Percentiles rank a stretch among this genome's conserved stretches.
Conservation (phyloP, 2,113 vertebrate genomes). For the Nesospiza acunhae region DNA sequence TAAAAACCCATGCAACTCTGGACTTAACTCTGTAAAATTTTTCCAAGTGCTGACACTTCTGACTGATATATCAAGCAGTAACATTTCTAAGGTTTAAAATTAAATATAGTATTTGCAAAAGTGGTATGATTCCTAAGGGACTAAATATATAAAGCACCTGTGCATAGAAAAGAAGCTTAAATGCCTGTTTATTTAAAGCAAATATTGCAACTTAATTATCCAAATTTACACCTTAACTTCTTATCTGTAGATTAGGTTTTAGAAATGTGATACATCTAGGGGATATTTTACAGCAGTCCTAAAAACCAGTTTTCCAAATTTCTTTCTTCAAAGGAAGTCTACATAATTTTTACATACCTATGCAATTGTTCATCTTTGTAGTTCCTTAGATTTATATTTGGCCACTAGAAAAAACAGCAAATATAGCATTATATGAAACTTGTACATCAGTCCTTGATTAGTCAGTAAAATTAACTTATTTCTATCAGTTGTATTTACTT, state of each 20-base stretch:
- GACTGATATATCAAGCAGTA: neutral
- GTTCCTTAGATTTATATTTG: slow-evolving; percentile 93
- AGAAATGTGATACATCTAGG: neutral
- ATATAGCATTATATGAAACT: slow-evolving; percentile 30
- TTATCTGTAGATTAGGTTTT: neutral
- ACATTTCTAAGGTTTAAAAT: neutral
- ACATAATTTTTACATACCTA: slow-evolving; percentile 80
- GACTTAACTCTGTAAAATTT: neutral
- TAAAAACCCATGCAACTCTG: neutral
- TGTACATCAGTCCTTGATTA: neutral
- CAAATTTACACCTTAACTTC: neutral
- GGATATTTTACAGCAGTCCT: neutral
- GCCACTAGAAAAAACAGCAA: slow-evolving; percentile 85
- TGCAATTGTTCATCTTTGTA: slow-evolving; percentile 99
- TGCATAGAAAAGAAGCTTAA: neutral
- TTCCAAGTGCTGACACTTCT: neutral
- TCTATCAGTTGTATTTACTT: neutral
- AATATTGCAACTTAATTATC: neutral
- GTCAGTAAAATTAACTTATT: neutral
- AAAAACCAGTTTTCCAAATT: neutral
- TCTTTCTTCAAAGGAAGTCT: neutral
- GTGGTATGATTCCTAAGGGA: neutral
- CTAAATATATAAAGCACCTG: neutral
- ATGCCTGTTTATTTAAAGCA: neutral
- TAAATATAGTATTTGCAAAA: neutral